Evolutionary conservation across 2,797 vertebrate genomes (phyloP).

Genomic region (Lutjanus campechanus): DNA sequence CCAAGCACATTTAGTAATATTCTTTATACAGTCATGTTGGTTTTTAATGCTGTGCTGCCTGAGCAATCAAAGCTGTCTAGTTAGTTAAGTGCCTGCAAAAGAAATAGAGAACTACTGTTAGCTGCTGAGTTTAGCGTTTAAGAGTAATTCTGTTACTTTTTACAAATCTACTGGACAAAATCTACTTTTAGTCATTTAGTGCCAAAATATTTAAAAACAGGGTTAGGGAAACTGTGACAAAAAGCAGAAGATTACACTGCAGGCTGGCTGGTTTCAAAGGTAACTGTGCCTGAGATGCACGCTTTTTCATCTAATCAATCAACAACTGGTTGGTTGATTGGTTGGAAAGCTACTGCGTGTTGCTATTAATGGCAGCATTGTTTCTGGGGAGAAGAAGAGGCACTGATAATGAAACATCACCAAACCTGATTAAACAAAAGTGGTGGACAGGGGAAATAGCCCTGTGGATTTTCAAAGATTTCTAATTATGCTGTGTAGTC

Average conservation of each 20-base stretch:
- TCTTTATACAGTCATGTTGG: too few relatives aligned
- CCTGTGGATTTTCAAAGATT: constrained; percentile 15
- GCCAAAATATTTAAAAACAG: too few relatives aligned
- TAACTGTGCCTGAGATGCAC: constrained; percentile 26
- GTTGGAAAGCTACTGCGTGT: constrained; percentile 12
- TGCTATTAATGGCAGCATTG: constrained; percentile 16
- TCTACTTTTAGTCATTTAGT: too few relatives aligned
- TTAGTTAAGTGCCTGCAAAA: too few relatives aligned
- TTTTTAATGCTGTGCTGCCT: too few relatives aligned
- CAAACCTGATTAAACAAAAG: constrained; percentile 18
- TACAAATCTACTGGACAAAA: too few relatives aligned
- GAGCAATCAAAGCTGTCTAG: too few relatives aligned
- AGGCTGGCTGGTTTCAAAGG: constrained; percentile 48
- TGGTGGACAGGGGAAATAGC: constrained; percentile 9
- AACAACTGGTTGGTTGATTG: neutral
- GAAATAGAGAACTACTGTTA: too few relatives aligned
- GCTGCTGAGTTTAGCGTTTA: too few relatives aligned
- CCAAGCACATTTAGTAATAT: too few relatives aligned
- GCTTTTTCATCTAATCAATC: constrained; percentile 33
- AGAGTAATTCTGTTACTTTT: too few relatives aligned
- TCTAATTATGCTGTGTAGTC: constrained; percentile 35
- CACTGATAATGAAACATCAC: constrained; percentile 7
- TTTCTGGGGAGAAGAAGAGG: constrained; percentile 29
- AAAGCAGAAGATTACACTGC: constrained; percentile 71
- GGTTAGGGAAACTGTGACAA: constrained; percentile 51